phyloP scores from a whole-genome alignment of 2,113 vertebrate species.

The Chitala chitala region DNA sequence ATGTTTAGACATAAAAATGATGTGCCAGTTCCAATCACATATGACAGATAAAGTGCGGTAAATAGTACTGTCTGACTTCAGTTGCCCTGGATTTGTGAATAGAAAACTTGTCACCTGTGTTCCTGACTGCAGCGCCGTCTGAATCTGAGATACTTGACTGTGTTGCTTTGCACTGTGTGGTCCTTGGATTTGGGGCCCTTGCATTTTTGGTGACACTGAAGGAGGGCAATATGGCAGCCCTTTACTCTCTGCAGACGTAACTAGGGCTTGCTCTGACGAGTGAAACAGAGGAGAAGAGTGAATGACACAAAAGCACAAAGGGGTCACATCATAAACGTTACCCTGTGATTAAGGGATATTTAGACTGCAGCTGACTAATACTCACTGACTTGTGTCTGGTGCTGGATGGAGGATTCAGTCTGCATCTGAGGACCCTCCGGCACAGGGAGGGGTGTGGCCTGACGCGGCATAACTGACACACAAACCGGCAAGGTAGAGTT shows the following conservation, averaged over 20 bases:
- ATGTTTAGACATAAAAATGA: no score
- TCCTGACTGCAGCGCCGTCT: slow-evolving; percentile 32
- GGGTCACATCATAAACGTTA: background rate
- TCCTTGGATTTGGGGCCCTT: slow-evolving; percentile 21
- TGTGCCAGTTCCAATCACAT: no score
- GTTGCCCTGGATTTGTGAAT: no score
- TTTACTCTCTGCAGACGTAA: slow-evolving; percentile 50
- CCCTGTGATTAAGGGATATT: background rate
- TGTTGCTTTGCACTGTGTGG: slow-evolving; percentile 5
- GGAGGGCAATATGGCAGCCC: slow-evolving; percentile 38
- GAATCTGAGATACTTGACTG: slow-evolving; percentile 13
- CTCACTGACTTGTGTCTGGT: slow-evolving; percentile 59
- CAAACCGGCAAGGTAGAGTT: slow-evolving; percentile 35
- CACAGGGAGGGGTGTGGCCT: slow-evolving; percentile 35
- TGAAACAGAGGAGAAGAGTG: background rate
- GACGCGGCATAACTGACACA: slow-evolving; percentile 50
- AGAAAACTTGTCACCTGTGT: slow-evolving; percentile 46
- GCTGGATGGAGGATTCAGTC: slow-evolving; percentile 41
- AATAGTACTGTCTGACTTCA: no score
- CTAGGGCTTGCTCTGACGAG: slow-evolving; percentile 53
- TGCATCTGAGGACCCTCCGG: slow-evolving; percentile 30
- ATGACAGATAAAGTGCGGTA: no score
- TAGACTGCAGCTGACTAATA: slow-evolving; percentile 11
- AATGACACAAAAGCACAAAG: background rate
- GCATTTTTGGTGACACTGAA: slow-evolving; percentile 43